Evolutionary conservation across 2,888 invertebrate genomes (phyloP).

Genomic region (Dorcus parallelipipedus): DNA sequence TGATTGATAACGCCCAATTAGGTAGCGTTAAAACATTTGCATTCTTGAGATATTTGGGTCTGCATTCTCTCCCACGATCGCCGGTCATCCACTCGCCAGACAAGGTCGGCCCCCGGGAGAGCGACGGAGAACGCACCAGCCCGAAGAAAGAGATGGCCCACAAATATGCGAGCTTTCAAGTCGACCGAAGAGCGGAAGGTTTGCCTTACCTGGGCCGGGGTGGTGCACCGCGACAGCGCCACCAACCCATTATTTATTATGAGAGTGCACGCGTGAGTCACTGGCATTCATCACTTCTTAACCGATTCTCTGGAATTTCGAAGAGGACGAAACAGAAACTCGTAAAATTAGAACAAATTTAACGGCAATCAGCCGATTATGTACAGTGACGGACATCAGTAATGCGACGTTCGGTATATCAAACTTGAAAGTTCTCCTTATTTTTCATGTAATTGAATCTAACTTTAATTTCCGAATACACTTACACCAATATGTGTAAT

Average conservation of each 20-base stretch:
- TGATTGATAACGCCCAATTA: constrained; percentile 3
- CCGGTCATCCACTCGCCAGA: constrained; percentile 38
- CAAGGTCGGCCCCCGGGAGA: not conserved
- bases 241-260: constrained; percentile 1
- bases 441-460: no score
- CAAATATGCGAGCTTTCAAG: constrained; percentile 27
- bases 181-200: constrained; percentile 12
- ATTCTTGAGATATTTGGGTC: constrained; percentile 44
- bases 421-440: no score
- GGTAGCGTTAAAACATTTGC: constrained; percentile 45
- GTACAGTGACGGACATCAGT: not conserved
- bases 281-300: not conserved
- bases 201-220: constrained; percentile 2
- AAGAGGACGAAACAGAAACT: not conserved
- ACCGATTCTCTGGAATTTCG: not conserved
- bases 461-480: no score
- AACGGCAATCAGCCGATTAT: not conserved
- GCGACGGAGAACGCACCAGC: not conserved
- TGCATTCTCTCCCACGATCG: constrained; percentile 49
- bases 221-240: constrained; percentile 4
- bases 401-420: no score
- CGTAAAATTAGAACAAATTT: not conserved
- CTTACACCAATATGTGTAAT: no score
- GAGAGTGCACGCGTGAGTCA: constrained; percentile 9
- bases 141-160: constrained; percentile 12